These are phyloP conservation scores for Lumbricus terrestris DNA, from an alignment of 2,888 invertebrate species.

Conservation along the genomic window DNA sequence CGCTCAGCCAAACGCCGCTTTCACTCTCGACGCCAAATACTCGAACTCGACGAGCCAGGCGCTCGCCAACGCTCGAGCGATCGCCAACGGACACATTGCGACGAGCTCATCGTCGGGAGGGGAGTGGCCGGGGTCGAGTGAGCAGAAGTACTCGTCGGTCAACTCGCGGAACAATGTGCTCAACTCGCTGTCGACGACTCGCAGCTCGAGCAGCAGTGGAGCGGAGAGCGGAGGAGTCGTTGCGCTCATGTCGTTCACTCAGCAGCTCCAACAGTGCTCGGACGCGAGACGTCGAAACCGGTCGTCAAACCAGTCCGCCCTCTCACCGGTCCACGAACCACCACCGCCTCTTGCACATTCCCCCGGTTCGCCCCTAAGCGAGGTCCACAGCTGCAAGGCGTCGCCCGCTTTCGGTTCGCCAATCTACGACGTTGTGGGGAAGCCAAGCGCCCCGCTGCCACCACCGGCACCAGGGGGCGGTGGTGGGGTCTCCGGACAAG, in stretches of 20 bases:
- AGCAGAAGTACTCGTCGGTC: not conserved
- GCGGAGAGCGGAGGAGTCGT: slow-evolving; percentile 37
- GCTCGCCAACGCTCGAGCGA: slow-evolving; percentile 39
- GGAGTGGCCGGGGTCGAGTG: not conserved
- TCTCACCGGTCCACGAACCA: slow-evolving; percentile 67
- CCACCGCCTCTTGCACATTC: not conserved
- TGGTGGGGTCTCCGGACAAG: not conserved
- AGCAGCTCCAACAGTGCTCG: slow-evolving; percentile 75
- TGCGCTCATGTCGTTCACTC: slow-evolving; percentile 76
- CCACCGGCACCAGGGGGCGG: too few relatives aligned
- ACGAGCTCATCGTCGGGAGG: slow-evolving; percentile 34
- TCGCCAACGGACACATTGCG: slow-evolving; percentile 35
- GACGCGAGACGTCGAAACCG: slow-evolving; percentile 13
- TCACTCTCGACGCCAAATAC: slow-evolving; percentile 6
- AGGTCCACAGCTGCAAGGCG: slow-evolving; percentile 32
- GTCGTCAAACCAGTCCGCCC: slow-evolving; percentile 17
- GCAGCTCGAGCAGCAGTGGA: slow-evolving; percentile 45
- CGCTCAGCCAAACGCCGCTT: not conserved
- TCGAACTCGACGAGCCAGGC: slow-evolving; percentile 23
- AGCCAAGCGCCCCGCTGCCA: not conserved
- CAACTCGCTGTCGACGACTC: slow-evolving; percentile 64
- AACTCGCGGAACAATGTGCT: not conserved
- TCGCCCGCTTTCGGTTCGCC: slow-evolving; percentile 19
- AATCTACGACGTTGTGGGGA: not conserved
- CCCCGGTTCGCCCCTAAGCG: slow-evolving; percentile 28